Conservation (phyloP, 2,797 vertebrate genomes). For the Acrossocheilus wenchowensis region DNA sequence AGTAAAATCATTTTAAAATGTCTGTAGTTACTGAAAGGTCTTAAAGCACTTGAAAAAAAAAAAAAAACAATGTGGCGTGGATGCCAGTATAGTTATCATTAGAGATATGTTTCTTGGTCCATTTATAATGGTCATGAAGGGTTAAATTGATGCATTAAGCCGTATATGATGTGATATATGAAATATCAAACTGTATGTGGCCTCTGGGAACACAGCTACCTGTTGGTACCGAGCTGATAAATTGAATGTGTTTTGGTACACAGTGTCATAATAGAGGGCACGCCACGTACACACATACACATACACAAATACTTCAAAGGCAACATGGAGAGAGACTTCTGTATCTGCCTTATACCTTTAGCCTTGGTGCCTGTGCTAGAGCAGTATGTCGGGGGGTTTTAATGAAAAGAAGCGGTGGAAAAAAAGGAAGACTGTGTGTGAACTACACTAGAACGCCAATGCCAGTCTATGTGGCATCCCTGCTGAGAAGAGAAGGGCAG, state of each 20-base stretch:
- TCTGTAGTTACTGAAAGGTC: background rate
- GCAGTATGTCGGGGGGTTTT: constrained; percentile 1
- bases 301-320: constrained; percentile 8
- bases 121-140: background rate
- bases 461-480: constrained; percentile 30
- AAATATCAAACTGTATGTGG: constrained; percentile 20
- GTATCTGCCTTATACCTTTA: constrained; percentile 26
- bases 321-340: constrained; percentile 37
- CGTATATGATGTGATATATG: constrained; percentile 1
- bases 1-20: background rate
- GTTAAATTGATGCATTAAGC: constrained; percentile 6
- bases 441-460: constrained; percentile 22
- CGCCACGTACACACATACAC: background rate
- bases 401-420: constrained; percentile 32
- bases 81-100: background rate
- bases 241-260: constrained; percentile 15
- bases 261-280: constrained; percentile 31
- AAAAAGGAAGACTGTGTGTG: constrained; percentile 20
- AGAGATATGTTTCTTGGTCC: background rate
- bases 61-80: no score
- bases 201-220: constrained; percentile 1
- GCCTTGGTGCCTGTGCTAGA: constrained; percentile 7
- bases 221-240: constrained; percentile 15
- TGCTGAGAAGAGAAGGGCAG: constrained; percentile 47
- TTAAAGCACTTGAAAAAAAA: no score